Evolutionary conservation across 1,140 invertebrate species (phyloP).

Genomic region (Hycleus cichorii): DNA sequence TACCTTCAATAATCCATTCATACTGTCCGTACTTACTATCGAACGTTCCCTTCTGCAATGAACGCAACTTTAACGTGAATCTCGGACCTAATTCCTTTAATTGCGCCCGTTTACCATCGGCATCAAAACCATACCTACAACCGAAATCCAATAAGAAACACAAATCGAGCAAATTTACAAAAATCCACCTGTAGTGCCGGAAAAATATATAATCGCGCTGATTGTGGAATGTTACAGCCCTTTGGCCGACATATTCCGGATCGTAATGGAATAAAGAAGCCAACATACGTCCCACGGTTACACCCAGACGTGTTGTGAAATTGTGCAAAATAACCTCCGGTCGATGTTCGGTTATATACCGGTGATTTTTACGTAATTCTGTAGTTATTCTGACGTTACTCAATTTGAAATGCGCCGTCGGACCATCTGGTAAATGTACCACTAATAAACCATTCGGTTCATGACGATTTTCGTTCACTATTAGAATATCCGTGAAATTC

Average conservation of each 20-base stretch:
- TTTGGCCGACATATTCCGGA: conserved; percentile 86
- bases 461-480: conserved; percentile 89
- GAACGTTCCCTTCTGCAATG: conserved; percentile 94
- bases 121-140: conserved; percentile 84
- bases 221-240: conserved; percentile 97
- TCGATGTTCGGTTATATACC: conserved; percentile 73
- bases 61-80: conserved; percentile 89
- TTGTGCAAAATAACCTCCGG: conserved; percentile 97
- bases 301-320: conserved; percentile 89
- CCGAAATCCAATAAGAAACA: conserved; percentile 3
- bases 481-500: conserved; percentile 82
- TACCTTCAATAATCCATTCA: conserved; percentile 91
- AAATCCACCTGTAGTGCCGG: conserved; percentile 82
- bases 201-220: conserved; percentile 99
- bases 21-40: conserved; percentile 95
- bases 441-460: conserved; percentile 88
- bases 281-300: conserved; percentile 85
- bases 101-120: conserved; percentile 69
- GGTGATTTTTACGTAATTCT: conserved; percentile 66
- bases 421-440: conserved; percentile 91
- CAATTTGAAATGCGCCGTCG: conserved; percentile 81
- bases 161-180: background rate
- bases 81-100: conserved; percentile 92
- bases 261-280: conserved; percentile 95
- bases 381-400: conserved; percentile 77